Percentiles rank a stretch among this genome's conserved stretches.
phyloP scores from a whole-genome alignment of 2,888 invertebrate species.

The Spicauda simplicius region DNA sequence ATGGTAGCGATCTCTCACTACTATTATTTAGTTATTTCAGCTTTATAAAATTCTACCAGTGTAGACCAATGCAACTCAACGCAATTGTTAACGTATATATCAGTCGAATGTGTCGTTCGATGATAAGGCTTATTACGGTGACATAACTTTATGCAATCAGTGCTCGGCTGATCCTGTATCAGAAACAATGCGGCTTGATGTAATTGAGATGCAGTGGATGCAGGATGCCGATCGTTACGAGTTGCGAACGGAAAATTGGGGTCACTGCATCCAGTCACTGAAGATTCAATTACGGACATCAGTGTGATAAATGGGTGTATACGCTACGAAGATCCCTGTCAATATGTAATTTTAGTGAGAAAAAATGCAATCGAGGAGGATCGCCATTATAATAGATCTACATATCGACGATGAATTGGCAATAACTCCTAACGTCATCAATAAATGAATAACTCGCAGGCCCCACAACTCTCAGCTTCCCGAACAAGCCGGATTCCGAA shows the following conservation, averaged over 20 bases:
- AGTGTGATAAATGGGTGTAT: not conserved
- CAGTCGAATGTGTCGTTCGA: not conserved
- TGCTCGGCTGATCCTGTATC: conserved; percentile 19
- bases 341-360: no score
- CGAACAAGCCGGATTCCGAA: no score
- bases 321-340: no score
- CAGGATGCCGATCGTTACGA: conserved; percentile 46
- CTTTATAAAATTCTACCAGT: not conserved
- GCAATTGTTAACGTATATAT: not conserved
- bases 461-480: no score
- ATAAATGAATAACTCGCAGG: no score
- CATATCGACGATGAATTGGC: no score
- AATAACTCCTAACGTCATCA: no score
- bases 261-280: conserved; percentile 26
- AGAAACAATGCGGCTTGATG: conserved; percentile 14
- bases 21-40: not conserved
- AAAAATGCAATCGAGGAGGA: no score
- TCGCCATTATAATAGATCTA: no score
- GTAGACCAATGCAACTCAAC: not conserved
- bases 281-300: conserved; percentile 22
- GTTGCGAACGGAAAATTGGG: conserved; percentile 29
- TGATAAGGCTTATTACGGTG: not conserved
- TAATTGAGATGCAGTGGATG: conserved; percentile 52
- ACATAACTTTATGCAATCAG: not conserved
- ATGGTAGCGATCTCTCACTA: no score